Base-by-base conservation (phyloP, 2,797 vertebrate species). In the Dermochelys coriacea region DNA sequence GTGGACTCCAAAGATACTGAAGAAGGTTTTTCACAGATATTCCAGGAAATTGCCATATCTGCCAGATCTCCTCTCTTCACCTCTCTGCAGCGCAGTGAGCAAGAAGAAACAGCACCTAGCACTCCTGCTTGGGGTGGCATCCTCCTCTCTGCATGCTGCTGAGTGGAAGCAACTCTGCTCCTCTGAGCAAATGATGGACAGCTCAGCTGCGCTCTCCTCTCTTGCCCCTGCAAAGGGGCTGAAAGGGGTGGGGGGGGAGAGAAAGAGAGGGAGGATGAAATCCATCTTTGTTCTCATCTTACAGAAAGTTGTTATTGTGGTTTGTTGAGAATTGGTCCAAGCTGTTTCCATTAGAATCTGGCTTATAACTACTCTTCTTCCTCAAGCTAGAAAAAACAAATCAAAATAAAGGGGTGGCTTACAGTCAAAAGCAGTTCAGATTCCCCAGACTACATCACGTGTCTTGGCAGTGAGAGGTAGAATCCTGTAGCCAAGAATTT, bases 231-330 rank as follows among this genome's bases (percentile, higher is more conserved):
- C 82, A 94, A 87, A 91, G 64, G 87, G 86, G 71, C 54, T 86
- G 80, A 77, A 91, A 90, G 31, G 89, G 95, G 49, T 49, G 49
- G 16, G 86, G 95, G 95, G 21, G 61, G 90, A 41, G 41, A 41
- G 41, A 41, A 41, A 41, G 41, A 41, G 5, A 84, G 49, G 78
- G 51, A 80, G 82, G 77, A 89, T 79, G 54, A 95, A 92, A 92
- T 8, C 4, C 59, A 61, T 51, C 34, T 12, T 37, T 31, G 45
- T 75, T 75, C 74, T 45, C 14, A 6, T 27, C 41, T 16, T 75
- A 25, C 59, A 91, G 91, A 92, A 86, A 94, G 90, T 51, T 77
- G 84, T 90, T 68, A n/a, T 34, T n/a, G 34, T 68, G 68, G 37
- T 25, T 37, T 37, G 37, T 12, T 41, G 16, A 64, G 61, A 64